phyloP scores from a whole-genome alignment of 2,113 vertebrate species.

The Regulus satrapa region DNA sequence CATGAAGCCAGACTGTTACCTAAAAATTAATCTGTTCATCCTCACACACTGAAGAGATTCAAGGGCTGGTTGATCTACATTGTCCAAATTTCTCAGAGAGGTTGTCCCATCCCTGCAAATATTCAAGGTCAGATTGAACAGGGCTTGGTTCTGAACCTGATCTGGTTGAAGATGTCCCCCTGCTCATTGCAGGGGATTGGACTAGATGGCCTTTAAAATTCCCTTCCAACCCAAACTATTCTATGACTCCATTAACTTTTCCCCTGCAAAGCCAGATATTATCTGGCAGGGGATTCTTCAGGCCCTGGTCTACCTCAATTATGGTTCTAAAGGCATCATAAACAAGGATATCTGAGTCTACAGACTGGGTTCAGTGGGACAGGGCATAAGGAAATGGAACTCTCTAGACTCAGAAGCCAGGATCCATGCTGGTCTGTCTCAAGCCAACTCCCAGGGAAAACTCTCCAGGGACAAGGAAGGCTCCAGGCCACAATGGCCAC shows the following conservation, averaged over 20 bases:
- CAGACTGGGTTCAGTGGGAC: neutral
- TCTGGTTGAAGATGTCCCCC: neutral
- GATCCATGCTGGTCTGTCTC: neutral
- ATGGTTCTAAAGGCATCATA: neutral
- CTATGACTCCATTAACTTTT: neutral
- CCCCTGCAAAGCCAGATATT: neutral
- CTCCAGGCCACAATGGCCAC: too few species aligned
- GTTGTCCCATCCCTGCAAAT: neutral
- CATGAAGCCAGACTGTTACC: conserved; percentile 7
- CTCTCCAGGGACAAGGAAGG: neutral
- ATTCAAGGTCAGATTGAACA: neutral
- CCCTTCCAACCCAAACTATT: neutral
- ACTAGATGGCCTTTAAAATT: neutral
- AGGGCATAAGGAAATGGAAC: neutral
- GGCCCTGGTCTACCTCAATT: neutral
- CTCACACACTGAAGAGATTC: neutral
- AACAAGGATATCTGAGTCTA: neutral
- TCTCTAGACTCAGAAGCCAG: neutral
- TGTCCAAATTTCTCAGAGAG: neutral
- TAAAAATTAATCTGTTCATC: neutral
- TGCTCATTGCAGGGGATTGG: neutral
- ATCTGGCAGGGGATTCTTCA: neutral
- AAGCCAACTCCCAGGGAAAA: neutral
- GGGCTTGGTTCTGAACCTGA: neutral
- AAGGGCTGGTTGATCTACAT: neutral